These are phyloP conservation scores for Deilephila elpenor DNA, from an alignment of 2,888 invertebrate species.

Conservation along the genomic window DNA sequence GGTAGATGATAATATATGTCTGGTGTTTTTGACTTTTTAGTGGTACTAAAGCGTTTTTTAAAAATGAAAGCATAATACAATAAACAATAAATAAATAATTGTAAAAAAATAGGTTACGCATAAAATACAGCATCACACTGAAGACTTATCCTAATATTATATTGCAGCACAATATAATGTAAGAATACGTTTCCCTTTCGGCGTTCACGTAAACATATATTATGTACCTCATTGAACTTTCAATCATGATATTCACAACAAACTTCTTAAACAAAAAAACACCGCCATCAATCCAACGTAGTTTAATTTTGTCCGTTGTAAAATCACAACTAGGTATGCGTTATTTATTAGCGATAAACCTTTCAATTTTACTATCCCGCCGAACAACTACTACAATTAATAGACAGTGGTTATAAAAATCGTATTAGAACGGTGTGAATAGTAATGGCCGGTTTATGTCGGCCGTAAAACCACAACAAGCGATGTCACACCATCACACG, in stretches of 20 bases:
- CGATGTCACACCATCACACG: slow-evolving; percentile 62
- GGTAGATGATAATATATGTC: no score
- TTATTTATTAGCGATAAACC: slow-evolving; percentile 68
- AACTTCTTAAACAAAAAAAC: slow-evolving; percentile 40
- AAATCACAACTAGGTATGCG: slow-evolving; percentile 51
- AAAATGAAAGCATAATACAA: no score
- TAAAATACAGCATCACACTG: no score
- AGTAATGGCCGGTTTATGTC: slow-evolving; percentile 70
- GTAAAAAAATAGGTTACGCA: no score
- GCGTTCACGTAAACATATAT: no score
- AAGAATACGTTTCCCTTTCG: no score
- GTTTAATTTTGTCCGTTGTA: slow-evolving; percentile 48
- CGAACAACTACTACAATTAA: slow-evolving; percentile 72
- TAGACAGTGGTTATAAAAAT: slow-evolving; percentile 70
- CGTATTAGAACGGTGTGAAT: slow-evolving; percentile 75
- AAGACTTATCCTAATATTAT: no score
- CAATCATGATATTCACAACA: slow-evolving; percentile 15
- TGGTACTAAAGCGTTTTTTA: no score
- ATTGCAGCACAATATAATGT: no score
- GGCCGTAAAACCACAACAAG: slow-evolving; percentile 70
- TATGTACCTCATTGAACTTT: background rate
- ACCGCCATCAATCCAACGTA: slow-evolving; percentile 34
- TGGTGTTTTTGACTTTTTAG: no score
- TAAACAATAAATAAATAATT: no score
- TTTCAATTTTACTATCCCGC: slow-evolving; percentile 66